Evolutionary conservation across 2,797 vertebrate species (phyloP), one percentile per base, ranked within the genome.

Genomic region (Oreonectes daqikongensis): DNA sequence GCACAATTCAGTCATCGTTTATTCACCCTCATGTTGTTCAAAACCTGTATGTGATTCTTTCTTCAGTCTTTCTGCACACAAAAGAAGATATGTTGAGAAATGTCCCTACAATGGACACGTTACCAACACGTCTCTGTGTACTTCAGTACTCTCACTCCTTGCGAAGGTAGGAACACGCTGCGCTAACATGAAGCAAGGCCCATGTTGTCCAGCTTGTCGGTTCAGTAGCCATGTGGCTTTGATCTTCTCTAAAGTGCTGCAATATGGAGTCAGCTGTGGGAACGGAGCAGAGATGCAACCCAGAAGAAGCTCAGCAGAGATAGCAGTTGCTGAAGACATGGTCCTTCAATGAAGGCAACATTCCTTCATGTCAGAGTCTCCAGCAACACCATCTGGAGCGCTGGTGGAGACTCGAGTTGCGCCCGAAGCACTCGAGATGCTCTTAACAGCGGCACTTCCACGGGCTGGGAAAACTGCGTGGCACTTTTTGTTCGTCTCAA

Each of bases 301-400:
- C 86, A 78, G 79, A 82, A 83, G 68, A 70, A 84, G 66, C 53
- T 55, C 55, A 50, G 71, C 35, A 79, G 83, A 79, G 83, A 78
- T 78, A 79, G 78, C 57, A 77, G 55, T 72, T 50, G 65, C 72
- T 66, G 69, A 38, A 40, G 69, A 60, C 46, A 30, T 70, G 70
- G 57, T 52, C 63, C 30, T 60, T 76, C 69, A 71, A 57, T 80
- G 79, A 81, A 80, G 24, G 82, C 82, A 53, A 79, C 88, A 91
- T 90, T 91, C 90, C 88, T 81, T 74, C 53, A 79, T 88, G 85
- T 90, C 91, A 59, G 66, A 52, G 81, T 89, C 86, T 92, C 89
- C 86, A 82, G 81, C 73, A 79, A 90, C 91, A 91, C 90, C 90
- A 88, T 90, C 84, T 85, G 81, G 78, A 75, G 79, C 40, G 80